Percentiles rank a stretch among this genome's conserved stretches.
These are phyloP conservation scores for Seriola dumerili DNA, from an alignment of 2,113 vertebrate species.

Conservation along the genomic window DNA sequence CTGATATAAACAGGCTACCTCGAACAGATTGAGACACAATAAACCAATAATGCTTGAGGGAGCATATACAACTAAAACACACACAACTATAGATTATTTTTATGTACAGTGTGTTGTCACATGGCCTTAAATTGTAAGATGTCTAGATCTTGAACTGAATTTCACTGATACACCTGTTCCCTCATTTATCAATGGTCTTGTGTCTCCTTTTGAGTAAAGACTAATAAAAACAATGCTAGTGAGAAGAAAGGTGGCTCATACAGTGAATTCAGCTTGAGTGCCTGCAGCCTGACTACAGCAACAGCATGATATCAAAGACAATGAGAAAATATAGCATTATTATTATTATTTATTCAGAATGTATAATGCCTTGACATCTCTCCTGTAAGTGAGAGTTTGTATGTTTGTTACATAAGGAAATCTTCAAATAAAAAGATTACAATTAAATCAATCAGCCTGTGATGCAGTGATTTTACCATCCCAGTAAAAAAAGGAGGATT, in stretches of 20 bases:
- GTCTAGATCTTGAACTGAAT: background rate
- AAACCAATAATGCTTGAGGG: constrained; percentile 1
- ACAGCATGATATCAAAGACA: constrained; percentile 65
- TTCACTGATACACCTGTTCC: background rate
- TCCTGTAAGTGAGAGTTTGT: constrained; percentile 71
- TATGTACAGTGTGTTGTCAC: constrained; percentile 15
- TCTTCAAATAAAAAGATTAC: constrained; percentile 71
- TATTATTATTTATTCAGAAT: constrained; percentile 52
- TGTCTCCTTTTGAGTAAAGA: background rate
- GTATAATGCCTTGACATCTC: constrained; percentile 59
- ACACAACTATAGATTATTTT: constrained; percentile 7
- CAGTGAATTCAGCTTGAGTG: constrained; percentile 34
- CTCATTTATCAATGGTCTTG: background rate
- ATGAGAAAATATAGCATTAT: constrained; percentile 44
- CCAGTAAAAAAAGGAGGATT: background rate
- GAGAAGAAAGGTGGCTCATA: constrained; percentile 16
- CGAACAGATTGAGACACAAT: constrained; percentile 33
- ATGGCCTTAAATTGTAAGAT: constrained; percentile 14
- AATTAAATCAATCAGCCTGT: background rate
- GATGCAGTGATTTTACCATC: constrained; percentile 9
- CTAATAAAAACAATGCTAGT: background rate
- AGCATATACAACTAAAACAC: background rate
- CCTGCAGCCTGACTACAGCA: constrained; percentile 62
- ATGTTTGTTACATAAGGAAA: constrained; percentile 72
- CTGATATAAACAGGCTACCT: constrained; percentile 30